Percentiles rank a stretch among this genome's conserved stretches.
Conservation (phyloP, 2,113 vertebrate species). For the Nothobranchius furzeri region DNA sequence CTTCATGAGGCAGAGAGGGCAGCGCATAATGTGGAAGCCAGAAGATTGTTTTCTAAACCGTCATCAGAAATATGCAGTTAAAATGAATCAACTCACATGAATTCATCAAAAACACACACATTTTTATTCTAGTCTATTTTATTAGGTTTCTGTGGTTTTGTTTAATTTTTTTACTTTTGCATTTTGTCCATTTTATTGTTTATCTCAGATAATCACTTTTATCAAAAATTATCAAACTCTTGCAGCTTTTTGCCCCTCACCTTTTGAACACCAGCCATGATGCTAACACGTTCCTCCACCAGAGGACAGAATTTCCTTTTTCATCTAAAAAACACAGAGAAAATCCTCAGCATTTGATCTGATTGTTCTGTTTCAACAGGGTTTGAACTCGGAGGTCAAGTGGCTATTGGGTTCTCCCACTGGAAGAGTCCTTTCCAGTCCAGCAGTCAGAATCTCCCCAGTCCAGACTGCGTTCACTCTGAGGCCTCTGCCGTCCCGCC, state of each 20-base stretch:
- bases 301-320: conserved; percentile 39
- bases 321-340: not conserved
- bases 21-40: not conserved
- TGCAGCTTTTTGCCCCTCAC: no score
- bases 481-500: conserved; percentile 71
- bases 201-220: no score
- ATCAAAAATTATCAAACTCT: no score
- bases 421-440: conserved; percentile 82
- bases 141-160: no score
- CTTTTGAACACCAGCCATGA: not conserved
- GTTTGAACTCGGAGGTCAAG: conserved; percentile 79
- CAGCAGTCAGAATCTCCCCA: conserved; percentile 69
- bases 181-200: no score
- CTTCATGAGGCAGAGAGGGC: not conserved
- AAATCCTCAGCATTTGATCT: not conserved
- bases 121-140: no score
- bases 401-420: conserved; percentile 83
- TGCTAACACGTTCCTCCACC: conserved; percentile 10
- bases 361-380: conserved; percentile 43
- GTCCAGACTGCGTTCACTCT: conserved; percentile 70
- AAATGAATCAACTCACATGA: not conserved
- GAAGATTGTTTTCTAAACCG: not conserved
- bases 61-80: no score
- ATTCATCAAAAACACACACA: no score
- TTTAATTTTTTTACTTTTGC: no score